These are phyloP conservation scores for Hirtodrosophila histrioides DNA, from an alignment of 2,888 invertebrate genomes.

Conservation along the genomic window DNA sequence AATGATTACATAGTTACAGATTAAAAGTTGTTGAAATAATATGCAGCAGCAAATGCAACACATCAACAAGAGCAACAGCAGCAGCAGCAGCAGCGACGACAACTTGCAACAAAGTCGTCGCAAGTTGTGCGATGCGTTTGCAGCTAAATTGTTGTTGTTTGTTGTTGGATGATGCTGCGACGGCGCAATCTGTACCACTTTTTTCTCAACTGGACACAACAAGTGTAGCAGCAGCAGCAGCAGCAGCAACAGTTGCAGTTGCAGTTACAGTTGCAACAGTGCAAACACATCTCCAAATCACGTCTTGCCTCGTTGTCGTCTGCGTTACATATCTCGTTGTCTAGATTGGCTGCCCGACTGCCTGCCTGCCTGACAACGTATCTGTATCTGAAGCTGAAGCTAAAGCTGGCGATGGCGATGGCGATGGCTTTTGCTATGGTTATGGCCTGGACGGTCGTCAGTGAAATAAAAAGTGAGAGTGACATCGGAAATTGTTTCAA, in stretches of 20 bases:
- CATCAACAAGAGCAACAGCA: slow-evolving; percentile 59
- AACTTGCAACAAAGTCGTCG: slow-evolving; percentile 28
- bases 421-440: slow-evolving; percentile 9
- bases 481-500: slow-evolving; percentile 84
- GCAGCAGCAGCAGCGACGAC: slow-evolving; percentile 17
- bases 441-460: slow-evolving; percentile 55
- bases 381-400: slow-evolving; percentile 19
- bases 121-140: slow-evolving; percentile 58
- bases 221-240: slow-evolving; percentile 66
- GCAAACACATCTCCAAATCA: slow-evolving; percentile 77
- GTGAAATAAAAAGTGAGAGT: slow-evolving; percentile 83
- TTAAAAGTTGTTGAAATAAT: slow-evolving; percentile 48
- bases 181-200: slow-evolving; percentile 74
- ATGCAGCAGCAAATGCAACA: slow-evolving; percentile 55
- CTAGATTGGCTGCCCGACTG: slow-evolving; percentile 70
- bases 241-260: slow-evolving; percentile 25
- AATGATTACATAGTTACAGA: slow-evolving; percentile 53
- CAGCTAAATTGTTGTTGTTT: slow-evolving; percentile 35
- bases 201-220: slow-evolving; percentile 74
- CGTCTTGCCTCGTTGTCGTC: slow-evolving; percentile 66
- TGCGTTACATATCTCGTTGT: slow-evolving; percentile 75
- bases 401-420: neutral
- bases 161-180: slow-evolving; percentile 32
- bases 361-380: slow-evolving; percentile 29
- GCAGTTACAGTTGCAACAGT: slow-evolving; percentile 58